phyloP scores from a whole-genome alignment of 2,113 vertebrate genomes.

The Apteryx owenii region DNA sequence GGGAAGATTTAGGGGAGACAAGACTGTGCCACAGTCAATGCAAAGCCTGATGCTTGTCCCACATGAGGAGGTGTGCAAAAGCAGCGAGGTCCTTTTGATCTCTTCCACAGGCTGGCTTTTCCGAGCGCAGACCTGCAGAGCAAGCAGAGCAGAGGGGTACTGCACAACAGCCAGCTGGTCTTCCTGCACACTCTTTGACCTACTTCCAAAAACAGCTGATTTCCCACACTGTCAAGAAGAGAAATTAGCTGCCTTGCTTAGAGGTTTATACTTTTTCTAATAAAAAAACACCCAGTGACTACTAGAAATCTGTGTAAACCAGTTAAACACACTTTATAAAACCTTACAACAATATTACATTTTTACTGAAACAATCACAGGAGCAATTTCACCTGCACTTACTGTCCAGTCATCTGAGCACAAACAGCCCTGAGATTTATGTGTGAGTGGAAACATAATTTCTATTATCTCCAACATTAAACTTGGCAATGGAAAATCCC shows the following conservation, averaged over 20 bases:
- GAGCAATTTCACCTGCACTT: constrained; percentile 70
- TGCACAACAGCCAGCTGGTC: not conserved
- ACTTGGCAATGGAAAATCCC: constrained; percentile 72
- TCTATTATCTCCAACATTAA: constrained; percentile 72
- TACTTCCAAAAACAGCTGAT: constrained; percentile 17
- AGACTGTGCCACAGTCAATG: not conserved
- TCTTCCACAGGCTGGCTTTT: not conserved
- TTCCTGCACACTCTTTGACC: not conserved
- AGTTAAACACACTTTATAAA: constrained; percentile 55
- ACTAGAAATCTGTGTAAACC: constrained; percentile 32
- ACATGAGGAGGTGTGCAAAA: not conserved
- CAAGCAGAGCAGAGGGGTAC: not conserved
- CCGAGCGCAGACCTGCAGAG: not conserved
- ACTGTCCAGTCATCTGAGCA: constrained; percentile 64
- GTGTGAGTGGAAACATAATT: constrained; percentile 62
- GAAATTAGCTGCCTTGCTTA: not conserved
- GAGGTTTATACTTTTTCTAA: constrained; percentile 25
- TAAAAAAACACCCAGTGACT: not conserved
- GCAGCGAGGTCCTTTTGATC: not conserved
- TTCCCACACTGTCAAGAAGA: constrained; percentile 1
- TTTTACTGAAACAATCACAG: constrained; percentile 55
- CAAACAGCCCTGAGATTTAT: constrained; percentile 71
- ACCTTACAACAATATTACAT: constrained; percentile 43
- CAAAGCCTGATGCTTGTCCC: not conserved
- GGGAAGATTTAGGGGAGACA: not conserved